phyloP scores from a whole-genome alignment of 1,140 invertebrate species.

The Pogonomyrmex barbatus region DNA sequence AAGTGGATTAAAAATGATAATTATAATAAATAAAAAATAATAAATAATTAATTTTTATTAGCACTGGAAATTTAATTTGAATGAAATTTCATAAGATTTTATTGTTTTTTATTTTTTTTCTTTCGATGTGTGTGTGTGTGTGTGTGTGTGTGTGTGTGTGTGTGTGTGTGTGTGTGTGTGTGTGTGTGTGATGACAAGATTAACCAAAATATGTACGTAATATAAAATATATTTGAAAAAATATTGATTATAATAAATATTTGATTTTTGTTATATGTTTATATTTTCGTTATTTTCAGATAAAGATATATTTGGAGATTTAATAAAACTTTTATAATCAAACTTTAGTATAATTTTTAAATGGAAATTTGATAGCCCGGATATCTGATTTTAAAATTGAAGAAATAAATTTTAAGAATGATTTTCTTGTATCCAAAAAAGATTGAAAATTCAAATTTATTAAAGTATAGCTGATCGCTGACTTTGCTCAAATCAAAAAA shows the following conservation, averaged over 20 bases:
- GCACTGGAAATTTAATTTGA: background rate
- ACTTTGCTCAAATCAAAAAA: background rate
- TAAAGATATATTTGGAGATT: background rate
- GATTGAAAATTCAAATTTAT: background rate
- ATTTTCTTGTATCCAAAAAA: background rate
- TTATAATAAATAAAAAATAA: background rate
- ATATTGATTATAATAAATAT: background rate
- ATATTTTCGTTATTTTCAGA: background rate
- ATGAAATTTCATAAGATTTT: background rate
- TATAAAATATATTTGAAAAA: slow-evolving; percentile 6
- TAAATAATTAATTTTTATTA: background rate
- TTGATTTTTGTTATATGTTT: background rate
- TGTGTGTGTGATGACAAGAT: background rate
- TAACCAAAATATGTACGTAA: background rate
- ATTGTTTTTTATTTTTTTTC: background rate
- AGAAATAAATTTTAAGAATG: background rate
- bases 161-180: too few species aligned
- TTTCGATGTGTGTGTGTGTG: background rate
- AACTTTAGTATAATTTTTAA: too few species aligned
- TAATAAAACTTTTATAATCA: too few species aligned
- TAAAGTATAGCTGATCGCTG: slow-evolving; percentile 11
- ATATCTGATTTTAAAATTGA: background rate
- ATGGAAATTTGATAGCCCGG: too few species aligned
- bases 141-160: background rate
- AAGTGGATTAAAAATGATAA: background rate